These are phyloP conservation scores for Microcebus lehilahytsara DNA, from an alignment of 2,113 vertebrate genomes.

Conservation along the genomic window DNA sequence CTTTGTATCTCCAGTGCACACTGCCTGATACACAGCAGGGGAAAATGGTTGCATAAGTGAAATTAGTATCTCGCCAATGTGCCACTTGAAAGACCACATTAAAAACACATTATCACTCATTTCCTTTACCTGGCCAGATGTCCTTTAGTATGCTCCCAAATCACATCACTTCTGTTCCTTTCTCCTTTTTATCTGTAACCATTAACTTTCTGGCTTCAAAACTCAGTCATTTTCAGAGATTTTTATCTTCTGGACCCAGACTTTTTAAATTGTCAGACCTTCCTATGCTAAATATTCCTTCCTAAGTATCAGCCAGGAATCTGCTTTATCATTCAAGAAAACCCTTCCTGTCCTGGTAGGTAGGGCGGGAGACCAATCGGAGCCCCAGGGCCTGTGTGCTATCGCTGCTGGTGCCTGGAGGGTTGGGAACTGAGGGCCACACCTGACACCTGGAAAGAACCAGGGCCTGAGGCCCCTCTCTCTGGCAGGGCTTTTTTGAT, in stretches of 20 bases:
- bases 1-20: background rate
- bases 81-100: background rate
- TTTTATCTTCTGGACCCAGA: background rate
- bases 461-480: background rate
- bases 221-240: background rate
- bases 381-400: background rate
- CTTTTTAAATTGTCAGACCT: background rate
- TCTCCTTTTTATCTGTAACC: background rate
- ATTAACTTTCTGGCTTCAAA: background rate
- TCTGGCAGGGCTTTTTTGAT: constrained; percentile 1
- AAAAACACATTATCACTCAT: background rate
- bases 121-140: background rate
- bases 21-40: background rate
- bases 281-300: background rate
- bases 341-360: background rate
- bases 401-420: background rate
- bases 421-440: constrained; percentile 55
- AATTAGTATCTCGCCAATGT: background rate
- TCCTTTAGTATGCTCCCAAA: background rate
- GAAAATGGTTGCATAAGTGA: background rate
- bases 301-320: background rate
- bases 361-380: background rate
- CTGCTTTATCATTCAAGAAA: background rate
- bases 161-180: background rate
- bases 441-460: constrained; percentile 54